These are phyloP conservation scores for Danio kyathit DNA, from an alignment of 2,797 vertebrate species.

Conservation along the genomic window DNA sequence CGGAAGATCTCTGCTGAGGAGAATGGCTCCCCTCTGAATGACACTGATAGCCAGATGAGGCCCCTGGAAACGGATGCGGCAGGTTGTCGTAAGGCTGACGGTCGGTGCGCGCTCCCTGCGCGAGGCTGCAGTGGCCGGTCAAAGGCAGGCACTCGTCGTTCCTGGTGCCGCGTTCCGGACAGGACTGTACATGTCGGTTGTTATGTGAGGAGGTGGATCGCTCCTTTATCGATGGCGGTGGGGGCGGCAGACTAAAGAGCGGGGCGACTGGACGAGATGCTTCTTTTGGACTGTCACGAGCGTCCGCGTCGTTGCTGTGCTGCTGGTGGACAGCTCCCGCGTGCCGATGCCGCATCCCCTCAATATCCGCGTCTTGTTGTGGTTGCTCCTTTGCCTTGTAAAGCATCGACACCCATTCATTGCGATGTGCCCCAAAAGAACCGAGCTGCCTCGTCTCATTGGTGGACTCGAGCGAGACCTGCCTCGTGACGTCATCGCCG, in stretches of 20 bases:
- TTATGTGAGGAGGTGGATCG: conserved; percentile 72
- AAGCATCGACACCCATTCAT: conserved; percentile 81
- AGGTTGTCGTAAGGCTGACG: conserved; percentile 64
- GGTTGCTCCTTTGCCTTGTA: conserved; percentile 78
- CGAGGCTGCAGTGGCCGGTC: conserved; percentile 70
- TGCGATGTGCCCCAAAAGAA: conserved; percentile 80
- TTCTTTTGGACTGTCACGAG: conserved; percentile 65
- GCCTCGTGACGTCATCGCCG: conserved; percentile 81
- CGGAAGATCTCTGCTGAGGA: conserved; percentile 68
- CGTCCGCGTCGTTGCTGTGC: conserved; percentile 69
- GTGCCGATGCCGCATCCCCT: conserved; percentile 80
- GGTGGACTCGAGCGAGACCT: conserved; percentile 81
- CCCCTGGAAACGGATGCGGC: conserved; percentile 75
- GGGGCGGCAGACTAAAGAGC: conserved; percentile 81
- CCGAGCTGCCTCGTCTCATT: conserved; percentile 81
- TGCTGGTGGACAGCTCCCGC: conserved; percentile 80
- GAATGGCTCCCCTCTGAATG: conserved; percentile 70
- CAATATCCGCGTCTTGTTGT: conserved; percentile 76
- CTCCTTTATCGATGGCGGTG: conserved; percentile 79
- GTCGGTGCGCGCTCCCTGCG: conserved; percentile 68
- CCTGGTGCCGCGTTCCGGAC: conserved; percentile 74
- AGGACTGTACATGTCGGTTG: conserved; percentile 79
- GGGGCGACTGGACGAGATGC: conserved; percentile 70
- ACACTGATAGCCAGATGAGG: conserved; percentile 71
- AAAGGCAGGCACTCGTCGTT: conserved; percentile 72